phyloP scores from a whole-genome alignment of 2,113 vertebrate genomes.

The Oceanodroma tethys region DNA sequence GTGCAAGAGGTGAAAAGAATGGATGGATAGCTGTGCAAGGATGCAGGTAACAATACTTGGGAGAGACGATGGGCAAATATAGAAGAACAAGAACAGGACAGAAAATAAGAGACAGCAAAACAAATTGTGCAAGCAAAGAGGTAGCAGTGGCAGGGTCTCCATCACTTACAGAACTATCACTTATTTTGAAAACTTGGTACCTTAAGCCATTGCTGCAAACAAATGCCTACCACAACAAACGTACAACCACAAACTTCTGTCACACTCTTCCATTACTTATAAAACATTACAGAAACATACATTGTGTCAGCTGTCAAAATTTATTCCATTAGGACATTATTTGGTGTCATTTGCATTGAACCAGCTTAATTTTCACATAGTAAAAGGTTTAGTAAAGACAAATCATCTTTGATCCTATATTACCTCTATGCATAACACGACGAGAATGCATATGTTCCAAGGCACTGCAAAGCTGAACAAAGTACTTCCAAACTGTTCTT shows the following conservation, averaged over 20 bases:
- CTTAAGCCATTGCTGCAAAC: not conserved
- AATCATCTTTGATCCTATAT: not conserved
- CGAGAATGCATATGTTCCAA: constrained; percentile 98
- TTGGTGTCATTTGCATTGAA: not conserved
- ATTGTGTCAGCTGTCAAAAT: not conserved
- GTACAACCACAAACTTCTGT: not conserved
- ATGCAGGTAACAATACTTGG: not conserved
- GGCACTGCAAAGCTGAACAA: constrained; percentile 97
- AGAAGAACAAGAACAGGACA: not conserved
- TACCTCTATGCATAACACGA: constrained; percentile 98
- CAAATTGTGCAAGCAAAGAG: not conserved
- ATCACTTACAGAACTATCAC: not conserved
- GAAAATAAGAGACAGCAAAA: not conserved
- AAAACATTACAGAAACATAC: not conserved
- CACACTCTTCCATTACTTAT: not conserved
- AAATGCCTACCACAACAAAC: not conserved
- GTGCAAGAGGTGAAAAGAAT: not conserved
- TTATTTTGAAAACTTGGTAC: not conserved
- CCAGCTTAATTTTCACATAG: not conserved
- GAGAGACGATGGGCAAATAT: not conserved
- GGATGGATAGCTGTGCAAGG: not conserved
- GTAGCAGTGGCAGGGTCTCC: not conserved
- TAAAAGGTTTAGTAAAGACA: not conserved
- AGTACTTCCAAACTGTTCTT: constrained; percentile 98
- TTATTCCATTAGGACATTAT: not conserved